Base-by-base conservation (phyloP, 2,113 vertebrate genomes). In the Oncorhynchus mykiss region DNA sequence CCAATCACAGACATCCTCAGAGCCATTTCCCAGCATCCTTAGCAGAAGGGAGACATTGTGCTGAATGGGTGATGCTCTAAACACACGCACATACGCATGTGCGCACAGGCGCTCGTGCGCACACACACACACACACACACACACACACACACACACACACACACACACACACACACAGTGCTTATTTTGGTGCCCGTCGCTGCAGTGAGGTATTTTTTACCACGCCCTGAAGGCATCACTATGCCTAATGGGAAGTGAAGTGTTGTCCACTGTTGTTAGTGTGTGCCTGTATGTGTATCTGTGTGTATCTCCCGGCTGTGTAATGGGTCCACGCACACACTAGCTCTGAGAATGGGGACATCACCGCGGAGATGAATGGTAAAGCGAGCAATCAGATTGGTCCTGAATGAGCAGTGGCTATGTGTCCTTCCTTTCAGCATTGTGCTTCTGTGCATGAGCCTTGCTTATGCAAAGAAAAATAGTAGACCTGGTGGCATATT, bases 241-340 rank as follows among this genome's bases (percentile, higher is more conserved):
- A 88, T 88, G 87, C 82, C 83, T 92, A 90, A 92, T 90, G 84
- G 79, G 75, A 90, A 88, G 85, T 27, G 91, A 92, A 90, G 79
- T 87, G 84, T 78, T 91, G 91, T 92, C 91, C 84, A 91, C 87
- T 84, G 73, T 82, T 49, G 82, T 91, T 90, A 90, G 76, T 48
- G 73, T 78, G 76, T 88, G 64, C 76, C 14, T 72, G 72, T 79
- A 78, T 34, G 76, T 67, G 45, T 78, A n/a, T 64, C 54, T 84
- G 65, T 54, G 73, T 67, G 73, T 29, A 66, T 69, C 86, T 82
- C 86, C 82, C 82, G 79, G 59, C 82, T 90, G 89, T 89, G 89
- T 78, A 86, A 78, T 82, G 27, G 75, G 79, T 71, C 80, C 77
- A 25, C 84, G 77, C 83, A 82, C 81, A 83, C 87, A 82, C 74